Base-by-base conservation (phyloP, 1,140 invertebrate genomes). In the Heliconius hermathena region DNA sequence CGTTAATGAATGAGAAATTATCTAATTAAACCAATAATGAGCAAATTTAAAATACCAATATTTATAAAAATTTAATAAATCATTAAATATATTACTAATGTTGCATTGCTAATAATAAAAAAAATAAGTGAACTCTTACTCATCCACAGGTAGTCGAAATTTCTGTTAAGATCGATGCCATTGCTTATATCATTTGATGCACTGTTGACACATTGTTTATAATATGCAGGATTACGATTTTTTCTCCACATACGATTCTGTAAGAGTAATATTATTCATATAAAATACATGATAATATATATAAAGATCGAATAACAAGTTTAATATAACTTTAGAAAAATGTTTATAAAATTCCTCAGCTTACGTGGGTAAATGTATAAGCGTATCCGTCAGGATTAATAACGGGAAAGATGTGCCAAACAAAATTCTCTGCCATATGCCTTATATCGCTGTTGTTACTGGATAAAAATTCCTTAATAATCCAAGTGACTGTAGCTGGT, bases 381-480 rank as follows among this genome's bases (percentile, higher is more conserved):
- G 92, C 96, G 85, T 97, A 98, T 71, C 98, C 97, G 94, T 98
- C 97, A 36, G 97, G 97, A 89, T 97, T 97, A 60, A 96, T 90
- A 0, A 96, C 94, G 0, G 97, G 97, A 74, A 97, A 94, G n/a
- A 97, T 95, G 84, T 97, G 96, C 96, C 96, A 97, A 49, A 96
- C 96, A 83, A 97, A 89, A 77, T 93, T 89, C 83, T 96, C 92
- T 20, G 97, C 95, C 82, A 96, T 84, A 73, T 86, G 75, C 81
- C 95, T 86, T 8, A 95, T 81, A 76, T 95, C 87, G 71, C 94
- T 11, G 81, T 96, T 83, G 29, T 89, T 84, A 77, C 95, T 96
- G 8, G 95, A 95, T 54, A 97, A 90, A 16, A 97, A 90, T 78
- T 97, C 93, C 80, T 97, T 95, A 1, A 97, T 89, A 26, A 98